phyloP scores from a whole-genome alignment of 2,888 invertebrate genomes.

The Caenorhabditis uteleia region DNA sequence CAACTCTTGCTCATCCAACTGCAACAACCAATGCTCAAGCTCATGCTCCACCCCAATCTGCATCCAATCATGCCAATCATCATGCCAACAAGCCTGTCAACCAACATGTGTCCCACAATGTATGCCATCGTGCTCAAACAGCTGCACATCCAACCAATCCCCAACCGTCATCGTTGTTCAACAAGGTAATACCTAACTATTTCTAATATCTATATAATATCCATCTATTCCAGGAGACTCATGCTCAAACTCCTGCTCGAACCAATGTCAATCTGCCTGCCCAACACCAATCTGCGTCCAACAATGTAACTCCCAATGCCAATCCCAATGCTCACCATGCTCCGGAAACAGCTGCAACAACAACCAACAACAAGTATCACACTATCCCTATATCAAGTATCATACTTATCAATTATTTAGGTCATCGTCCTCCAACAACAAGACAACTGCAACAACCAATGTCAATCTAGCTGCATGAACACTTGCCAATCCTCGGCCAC shows the following conservation, averaged over 20 bases:
- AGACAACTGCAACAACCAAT: conserved; percentile 46
- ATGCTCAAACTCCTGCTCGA: conserved; percentile 52
- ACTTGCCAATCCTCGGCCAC: conserved; percentile 49
- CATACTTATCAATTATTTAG: too few relatives aligned
- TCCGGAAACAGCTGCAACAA: conserved; percentile 39
- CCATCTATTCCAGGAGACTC: conserved; percentile 23
- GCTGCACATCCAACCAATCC: conserved; percentile 43
- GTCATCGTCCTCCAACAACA: conserved; percentile 50
- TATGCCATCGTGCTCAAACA: conserved; percentile 46
- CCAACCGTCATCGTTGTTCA: conserved; percentile 52
- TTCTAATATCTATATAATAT: neutral
- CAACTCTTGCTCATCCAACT: conserved; percentile 46
- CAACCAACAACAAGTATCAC: conserved; percentile 38
- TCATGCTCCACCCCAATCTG: conserved; percentile 53
- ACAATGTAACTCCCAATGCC: conserved; percentile 50
- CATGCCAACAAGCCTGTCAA: conserved; percentile 46
- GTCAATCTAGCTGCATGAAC: conserved; percentile 54
- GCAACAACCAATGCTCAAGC: conserved; percentile 48
- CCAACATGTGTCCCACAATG: conserved; percentile 50
- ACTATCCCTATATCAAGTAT: neutral
- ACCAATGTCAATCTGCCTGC: conserved; percentile 52
- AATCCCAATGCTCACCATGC: conserved; percentile 41
- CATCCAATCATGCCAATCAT: conserved; percentile 45
- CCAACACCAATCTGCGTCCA: conserved; percentile 43
- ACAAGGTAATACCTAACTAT: conserved; percentile 11